Conservation (phyloP, 2,797 vertebrate genomes). For the Eidolon dupreanum region DNA sequence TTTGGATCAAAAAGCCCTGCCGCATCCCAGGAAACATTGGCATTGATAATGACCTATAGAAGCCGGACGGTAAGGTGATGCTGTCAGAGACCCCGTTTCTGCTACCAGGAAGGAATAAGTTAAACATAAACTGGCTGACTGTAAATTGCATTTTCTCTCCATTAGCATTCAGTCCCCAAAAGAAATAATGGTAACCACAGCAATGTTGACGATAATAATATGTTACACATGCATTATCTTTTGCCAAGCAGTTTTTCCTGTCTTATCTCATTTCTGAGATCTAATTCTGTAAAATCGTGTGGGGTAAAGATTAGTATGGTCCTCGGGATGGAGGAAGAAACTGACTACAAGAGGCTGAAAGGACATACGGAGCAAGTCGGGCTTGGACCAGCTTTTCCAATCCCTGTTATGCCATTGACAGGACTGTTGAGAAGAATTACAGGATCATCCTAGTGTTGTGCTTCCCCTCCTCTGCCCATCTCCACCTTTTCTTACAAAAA, state of each 20-base stretch:
- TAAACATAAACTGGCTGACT: slow-evolving; percentile 1
- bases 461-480: background rate
- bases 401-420: accelerated
- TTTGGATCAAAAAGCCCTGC: background rate
- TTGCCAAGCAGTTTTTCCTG: slow-evolving; percentile 26
- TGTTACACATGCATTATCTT: slow-evolving; percentile 1
- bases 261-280: slow-evolving; percentile 14
- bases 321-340: background rate
- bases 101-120: background rate
- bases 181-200: slow-evolving; percentile 36
- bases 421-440: background rate
- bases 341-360: background rate
- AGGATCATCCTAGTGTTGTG: background rate
- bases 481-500: too few relatives aligned
- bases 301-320: background rate
- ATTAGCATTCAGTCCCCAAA: slow-evolving; percentile 18
- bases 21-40: background rate
- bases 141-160: slow-evolving; percentile 25
- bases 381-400: background rate
- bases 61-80: background rate
- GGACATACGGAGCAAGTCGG: background rate
- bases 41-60: background rate
- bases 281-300: background rate
- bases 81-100: background rate
- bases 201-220: slow-evolving; percentile 15